Evolutionary conservation across 2,797 vertebrate species (phyloP), one percentile per base, ranked within the genome.

Genomic region (Tinamus major): DNA sequence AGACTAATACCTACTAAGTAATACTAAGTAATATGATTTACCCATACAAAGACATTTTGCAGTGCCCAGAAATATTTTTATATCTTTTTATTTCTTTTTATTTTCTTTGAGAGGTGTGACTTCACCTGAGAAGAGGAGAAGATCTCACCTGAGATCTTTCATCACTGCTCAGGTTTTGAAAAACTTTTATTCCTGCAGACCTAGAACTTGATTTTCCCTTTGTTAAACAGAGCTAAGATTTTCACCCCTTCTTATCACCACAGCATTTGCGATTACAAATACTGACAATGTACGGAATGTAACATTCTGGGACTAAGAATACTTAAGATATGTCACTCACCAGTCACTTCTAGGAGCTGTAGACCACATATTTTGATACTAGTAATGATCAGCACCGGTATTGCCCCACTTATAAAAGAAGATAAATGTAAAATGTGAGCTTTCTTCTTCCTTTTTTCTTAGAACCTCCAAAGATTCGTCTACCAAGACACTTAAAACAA

Each of bases 391-490:
- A 20, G 37, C 41, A 77, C 12, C 31, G 44, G 42, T 17, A 12
- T 8, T 42, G 27, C 14, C 13, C 48, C 4, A 6, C 11, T 63
- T 49, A 63, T 29, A 76, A 81, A 65, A 10, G 26, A 63, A 61
- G 39, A 53, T 6, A 63, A 72, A 68, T 41, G 13, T 55, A 65
- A 65, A 78, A 67, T 41, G 83, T 4, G 11, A 69, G 11, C 11
- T 92, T 85, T 81, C 79, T 55, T 15, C 44, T 13, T 63, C 23
- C 12, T 72, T 55, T 15, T 78, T 71, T 86, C 58, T 41, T 97
- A 99, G 99, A 99, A 96, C 97, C 98, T 88, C 99, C 99, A n/a
- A 99, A 99, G 97, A 99, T 99, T 96, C 98, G 99, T 10, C 97
- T 99, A 69, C 99, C 99, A 8, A 98, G 99, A 88, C 99, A 99